Percentiles rank a stretch among this genome's conserved stretches.
Conservation (phyloP, 2,113 vertebrate genomes). For the Athene cunicularia region DNA sequence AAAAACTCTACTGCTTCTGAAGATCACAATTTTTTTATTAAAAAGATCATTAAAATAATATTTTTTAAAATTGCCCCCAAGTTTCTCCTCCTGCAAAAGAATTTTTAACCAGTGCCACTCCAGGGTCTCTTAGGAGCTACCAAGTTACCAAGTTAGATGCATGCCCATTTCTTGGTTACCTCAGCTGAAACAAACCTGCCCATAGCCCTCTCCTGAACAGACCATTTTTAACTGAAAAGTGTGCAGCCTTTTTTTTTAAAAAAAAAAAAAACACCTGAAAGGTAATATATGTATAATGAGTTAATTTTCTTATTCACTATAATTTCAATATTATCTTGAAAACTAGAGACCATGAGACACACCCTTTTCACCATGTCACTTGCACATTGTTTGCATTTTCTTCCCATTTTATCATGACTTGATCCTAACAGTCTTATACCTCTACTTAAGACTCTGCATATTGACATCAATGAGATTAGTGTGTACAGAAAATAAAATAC, state of each 20-base stretch:
- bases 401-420: background rate
- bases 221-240: background rate
- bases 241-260: background rate
- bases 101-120: background rate
- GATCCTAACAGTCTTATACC: background rate
- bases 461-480: background rate
- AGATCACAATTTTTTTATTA: background rate
- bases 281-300: background rate
- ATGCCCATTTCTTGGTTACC: background rate
- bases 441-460: background rate
- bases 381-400: background rate
- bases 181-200: background rate
- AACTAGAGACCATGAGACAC: background rate
- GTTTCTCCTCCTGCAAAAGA: background rate
- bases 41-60: accelerated
- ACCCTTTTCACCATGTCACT: background rate
- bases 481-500: background rate
- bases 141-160: background rate
- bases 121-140: background rate
- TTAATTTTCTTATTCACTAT: background rate
- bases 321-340: background rate
- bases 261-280: background rate
- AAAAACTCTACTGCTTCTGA: background rate
- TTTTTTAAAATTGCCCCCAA: background rate
- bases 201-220: background rate